These are phyloP conservation scores for Cryptomyrus ogoouensis DNA, from an alignment of 2,113 vertebrate species.

Conservation along the genomic window DNA sequence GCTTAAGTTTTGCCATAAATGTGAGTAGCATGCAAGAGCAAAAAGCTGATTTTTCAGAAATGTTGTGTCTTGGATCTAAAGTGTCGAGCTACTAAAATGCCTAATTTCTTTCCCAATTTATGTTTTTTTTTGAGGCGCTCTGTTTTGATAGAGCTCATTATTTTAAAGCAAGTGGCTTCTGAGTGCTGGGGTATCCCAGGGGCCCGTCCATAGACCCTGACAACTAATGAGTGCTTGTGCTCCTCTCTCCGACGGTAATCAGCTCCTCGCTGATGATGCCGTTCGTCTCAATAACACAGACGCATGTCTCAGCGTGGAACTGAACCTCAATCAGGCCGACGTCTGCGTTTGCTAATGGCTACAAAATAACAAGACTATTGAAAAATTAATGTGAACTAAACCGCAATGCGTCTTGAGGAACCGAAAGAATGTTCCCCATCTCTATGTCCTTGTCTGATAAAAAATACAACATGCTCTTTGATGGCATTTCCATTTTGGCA, in stretches of 20 bases:
- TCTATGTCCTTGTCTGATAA: background rate
- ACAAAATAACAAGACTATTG: slow-evolving; percentile 25
- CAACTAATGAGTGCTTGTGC: slow-evolving; percentile 19
- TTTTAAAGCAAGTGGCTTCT: slow-evolving; percentile 4
- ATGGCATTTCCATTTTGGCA: slow-evolving; percentile 11
- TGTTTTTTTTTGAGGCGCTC: background rate
- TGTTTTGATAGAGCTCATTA: slow-evolving; percentile 19
- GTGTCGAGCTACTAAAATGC: background rate
- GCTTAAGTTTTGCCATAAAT: background rate
- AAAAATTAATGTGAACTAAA: slow-evolving; percentile 22
- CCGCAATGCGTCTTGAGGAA: background rate
- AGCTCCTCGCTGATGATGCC: background rate
- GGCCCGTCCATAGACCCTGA: slow-evolving; percentile 15
- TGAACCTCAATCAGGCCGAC: slow-evolving; percentile 2
- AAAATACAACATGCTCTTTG: slow-evolving; percentile 16
- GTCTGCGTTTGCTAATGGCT: slow-evolving; percentile 21
- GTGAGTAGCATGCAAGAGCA: background rate
- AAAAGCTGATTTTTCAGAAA: background rate
- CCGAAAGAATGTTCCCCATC: background rate
- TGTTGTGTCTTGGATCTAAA: background rate
- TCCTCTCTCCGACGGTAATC: background rate
- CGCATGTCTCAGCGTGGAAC: background rate
- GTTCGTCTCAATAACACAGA: slow-evolving; percentile 4
- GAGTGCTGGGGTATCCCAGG: slow-evolving; percentile 14
- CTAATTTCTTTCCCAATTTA: slow-evolving; percentile 3